Conservation (phyloP, 2,113 vertebrate genomes). For the Sialia sialis region DNA sequence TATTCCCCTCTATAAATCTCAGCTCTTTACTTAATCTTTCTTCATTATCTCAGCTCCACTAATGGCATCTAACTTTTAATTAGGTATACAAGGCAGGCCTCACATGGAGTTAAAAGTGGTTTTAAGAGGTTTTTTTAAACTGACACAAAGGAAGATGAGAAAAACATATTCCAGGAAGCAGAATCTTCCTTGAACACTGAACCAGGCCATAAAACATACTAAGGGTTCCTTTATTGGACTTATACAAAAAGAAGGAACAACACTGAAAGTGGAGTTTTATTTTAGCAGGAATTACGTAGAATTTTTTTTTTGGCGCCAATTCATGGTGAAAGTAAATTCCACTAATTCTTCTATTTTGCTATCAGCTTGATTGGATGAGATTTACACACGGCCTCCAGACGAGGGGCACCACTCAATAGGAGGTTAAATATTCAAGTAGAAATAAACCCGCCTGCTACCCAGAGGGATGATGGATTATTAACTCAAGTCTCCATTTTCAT, state of each 20-base stretch:
- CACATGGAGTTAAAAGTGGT: neutral
- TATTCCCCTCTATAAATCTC: neutral
- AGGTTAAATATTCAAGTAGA: neutral
- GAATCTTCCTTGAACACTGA: neutral
- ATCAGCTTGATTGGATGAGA: constrained; percentile 6
- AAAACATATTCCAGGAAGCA: neutral
- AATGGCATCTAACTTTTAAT: neutral
- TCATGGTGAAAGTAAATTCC: neutral
- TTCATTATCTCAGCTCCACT: neutral
- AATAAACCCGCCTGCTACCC: neutral
- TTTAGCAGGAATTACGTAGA: neutral
- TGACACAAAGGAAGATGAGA: neutral
- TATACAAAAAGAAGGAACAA: neutral
- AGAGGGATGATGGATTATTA: constrained; percentile 25
- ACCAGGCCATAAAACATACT: neutral
- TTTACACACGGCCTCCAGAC: constrained; percentile 30
- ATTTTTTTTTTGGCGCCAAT: neutral
- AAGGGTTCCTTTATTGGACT: neutral
- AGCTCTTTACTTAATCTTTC: neutral
- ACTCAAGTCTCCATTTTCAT: constrained; percentile 29
- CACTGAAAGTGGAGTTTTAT: neutral
- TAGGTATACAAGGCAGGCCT: neutral
- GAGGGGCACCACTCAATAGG: neutral
- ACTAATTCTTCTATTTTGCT: constrained; percentile 7
- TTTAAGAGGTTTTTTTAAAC: neutral